Conservation (phyloP, 2,888 invertebrate species). For the Odontomyia ornata region DNA sequence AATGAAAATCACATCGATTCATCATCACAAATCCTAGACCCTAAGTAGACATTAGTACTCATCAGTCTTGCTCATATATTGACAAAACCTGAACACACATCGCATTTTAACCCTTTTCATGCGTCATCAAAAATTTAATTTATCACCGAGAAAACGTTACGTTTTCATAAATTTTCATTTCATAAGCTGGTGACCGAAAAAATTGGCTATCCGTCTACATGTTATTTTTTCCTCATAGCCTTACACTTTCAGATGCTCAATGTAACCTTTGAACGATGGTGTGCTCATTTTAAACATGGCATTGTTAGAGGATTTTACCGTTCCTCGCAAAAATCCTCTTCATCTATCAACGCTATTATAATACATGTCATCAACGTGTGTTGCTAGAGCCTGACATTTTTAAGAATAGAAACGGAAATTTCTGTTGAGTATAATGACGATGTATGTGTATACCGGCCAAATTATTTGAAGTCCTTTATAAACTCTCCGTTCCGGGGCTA, state of each 20-base stretch:
- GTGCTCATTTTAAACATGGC: no score
- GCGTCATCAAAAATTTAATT: slow-evolving; percentile 12
- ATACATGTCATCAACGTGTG: slow-evolving; percentile 27
- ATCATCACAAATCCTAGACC: no score
- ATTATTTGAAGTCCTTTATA: background rate
- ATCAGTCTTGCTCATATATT: background rate
- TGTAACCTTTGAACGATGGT: no score
- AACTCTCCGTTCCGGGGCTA: background rate
- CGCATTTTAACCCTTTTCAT: background rate
- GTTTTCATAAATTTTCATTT: slow-evolving; percentile 21
- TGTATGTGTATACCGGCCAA: background rate
- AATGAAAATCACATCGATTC: no score
- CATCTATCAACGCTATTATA: slow-evolving; percentile 31
- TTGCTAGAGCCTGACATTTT: background rate
- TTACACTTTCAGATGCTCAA: no score
- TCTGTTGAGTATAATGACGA: background rate
- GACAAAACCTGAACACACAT: background rate
- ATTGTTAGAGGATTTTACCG: background rate
- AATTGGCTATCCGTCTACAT: no score
- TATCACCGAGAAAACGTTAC: background rate
- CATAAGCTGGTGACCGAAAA: no score
- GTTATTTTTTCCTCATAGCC: no score
- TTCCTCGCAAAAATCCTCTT: slow-evolving; percentile 8
- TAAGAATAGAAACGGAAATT: background rate
- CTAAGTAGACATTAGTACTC: no score